These are phyloP conservation scores for Atlantisia rogersi DNA, from an alignment of 2,113 vertebrate genomes.

Conservation along the genomic window DNA sequence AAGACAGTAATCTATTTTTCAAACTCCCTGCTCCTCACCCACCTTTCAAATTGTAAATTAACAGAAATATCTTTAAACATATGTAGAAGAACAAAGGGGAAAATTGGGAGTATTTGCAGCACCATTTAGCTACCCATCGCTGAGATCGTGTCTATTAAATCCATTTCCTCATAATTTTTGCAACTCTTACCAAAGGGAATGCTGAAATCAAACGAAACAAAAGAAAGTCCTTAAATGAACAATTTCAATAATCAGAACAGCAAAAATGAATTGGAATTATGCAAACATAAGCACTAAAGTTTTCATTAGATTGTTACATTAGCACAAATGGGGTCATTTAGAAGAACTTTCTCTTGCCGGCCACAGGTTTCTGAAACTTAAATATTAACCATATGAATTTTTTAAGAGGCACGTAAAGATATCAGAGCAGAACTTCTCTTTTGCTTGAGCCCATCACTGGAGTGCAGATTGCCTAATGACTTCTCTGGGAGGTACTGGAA, in stretches of 20 bases:
- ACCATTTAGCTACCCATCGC: slow-evolving; percentile 55
- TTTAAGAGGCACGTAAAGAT: slow-evolving; percentile 54
- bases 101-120: slow-evolving; percentile 55
- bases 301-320: slow-evolving; percentile 65
- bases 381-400: slow-evolving; percentile 76
- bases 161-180: slow-evolving; percentile 40
- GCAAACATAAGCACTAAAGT: slow-evolving; percentile 63
- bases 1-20: slow-evolving; percentile 88
- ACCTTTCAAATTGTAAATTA: slow-evolving; percentile 87
- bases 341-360: slow-evolving; percentile 51
- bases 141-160: slow-evolving; percentile 66
- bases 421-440: slow-evolving; percentile 24
- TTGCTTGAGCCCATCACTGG: neutral
- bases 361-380: slow-evolving; percentile 66
- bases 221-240: slow-evolving; percentile 50
- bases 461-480: neutral
- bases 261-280: slow-evolving; percentile 56
- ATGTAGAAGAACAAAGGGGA: slow-evolving; percentile 77
- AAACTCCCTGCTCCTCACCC: slow-evolving; percentile 80
- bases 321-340: slow-evolving; percentile 60
- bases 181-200: slow-evolving; percentile 53
- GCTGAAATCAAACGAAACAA: slow-evolving; percentile 58
- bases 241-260: slow-evolving; percentile 56
- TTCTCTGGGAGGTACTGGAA: neutral
- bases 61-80: slow-evolving; percentile 84